Base-by-base conservation (phyloP, 1,140 invertebrate genomes). In the Gryon sp. region DNA sequence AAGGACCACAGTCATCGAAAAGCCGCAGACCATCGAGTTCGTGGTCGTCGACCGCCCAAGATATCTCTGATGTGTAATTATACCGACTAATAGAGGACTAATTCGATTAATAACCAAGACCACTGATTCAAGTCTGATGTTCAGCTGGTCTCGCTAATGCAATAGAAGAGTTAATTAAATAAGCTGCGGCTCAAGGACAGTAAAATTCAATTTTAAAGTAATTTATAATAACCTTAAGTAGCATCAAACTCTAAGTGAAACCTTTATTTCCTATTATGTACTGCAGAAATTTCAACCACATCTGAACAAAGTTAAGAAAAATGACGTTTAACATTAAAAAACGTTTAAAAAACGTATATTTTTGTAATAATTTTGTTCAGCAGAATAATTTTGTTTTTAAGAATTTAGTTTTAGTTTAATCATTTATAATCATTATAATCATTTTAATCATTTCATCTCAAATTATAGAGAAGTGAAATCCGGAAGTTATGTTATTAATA, bases 41-140 rank as follows among this genome's bases (percentile, higher is more conserved):
- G 60, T 57, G 60, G 60, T 55, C 48, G 55, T 40, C 36, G 38
- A 52, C 24, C 26, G 40, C 68, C 46, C 65, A 80, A 73, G 76
- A 78, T 83, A 79, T 80, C 80, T 81, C 73, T 79, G 78, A 81
- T 80, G 78, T 62, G 62, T 78, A 78, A 82, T 86, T 86, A 84
- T 83, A 78, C 68, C 74, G 62, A 69, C 75, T 84, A 84, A 86
- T 85, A 82, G 84, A 83, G 78, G 74, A 76, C 59, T 80, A 78
- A 86, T 81, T 82, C 74, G 77, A 85, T 84, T 85, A 85, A 85
- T 85, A 85, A 85, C 78, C 80, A 75, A 53, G 77, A 77, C 70
- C 59, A 74, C 66, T 72, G 78, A 76, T 73, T 66, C 68, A 60
- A 52, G 63, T 75, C 57, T 50, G 53, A 80, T 52, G 52, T 14